These are phyloP conservation scores for Petrosia ficiformis DNA, from an alignment of 37 sponge, comb jelly and placozoan genomes.

Conservation along the genomic window DNA sequence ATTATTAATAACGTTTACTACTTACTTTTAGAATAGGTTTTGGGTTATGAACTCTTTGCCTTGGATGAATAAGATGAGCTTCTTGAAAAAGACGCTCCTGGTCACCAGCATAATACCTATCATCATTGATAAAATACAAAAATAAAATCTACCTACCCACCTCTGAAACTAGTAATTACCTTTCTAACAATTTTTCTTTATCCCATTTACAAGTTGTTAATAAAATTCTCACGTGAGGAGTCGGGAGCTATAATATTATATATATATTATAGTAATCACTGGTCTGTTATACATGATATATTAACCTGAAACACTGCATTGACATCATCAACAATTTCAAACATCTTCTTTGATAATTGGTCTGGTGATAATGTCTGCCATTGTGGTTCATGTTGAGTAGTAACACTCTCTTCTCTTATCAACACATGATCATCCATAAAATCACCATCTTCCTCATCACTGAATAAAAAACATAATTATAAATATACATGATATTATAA, in stretches of 20 bases:
- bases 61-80: constrained; percentile 72
- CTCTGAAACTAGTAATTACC: no score
- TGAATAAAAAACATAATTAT: constrained; percentile 23
- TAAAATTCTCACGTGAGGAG: constrained; percentile 69
- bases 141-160: no score
- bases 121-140: no score
- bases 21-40: background rate
- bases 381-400: background rate
- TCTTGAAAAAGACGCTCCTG: constrained; percentile 78
- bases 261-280: background rate
- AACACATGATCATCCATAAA: background rate
- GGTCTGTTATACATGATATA: background rate
- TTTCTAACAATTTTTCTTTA: constrained; percentile 87
- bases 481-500: background rate
- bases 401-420: background rate
- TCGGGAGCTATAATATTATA: constrained; percentile 51
- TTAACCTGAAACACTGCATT: constrained; percentile 81
- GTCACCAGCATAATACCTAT: constrained; percentile 73
- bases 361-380: constrained; percentile 66
- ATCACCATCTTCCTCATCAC: constrained; percentile 31
- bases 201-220: constrained; percentile 90
- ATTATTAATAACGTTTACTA: no score
- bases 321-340: constrained; percentile 78
- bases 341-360: constrained; percentile 76
- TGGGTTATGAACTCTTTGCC: background rate